Evolutionary conservation across 2,113 vertebrate species (phyloP), one percentile per base, ranked within the genome.

Genomic region (Peromyscus leucopus): DNA sequence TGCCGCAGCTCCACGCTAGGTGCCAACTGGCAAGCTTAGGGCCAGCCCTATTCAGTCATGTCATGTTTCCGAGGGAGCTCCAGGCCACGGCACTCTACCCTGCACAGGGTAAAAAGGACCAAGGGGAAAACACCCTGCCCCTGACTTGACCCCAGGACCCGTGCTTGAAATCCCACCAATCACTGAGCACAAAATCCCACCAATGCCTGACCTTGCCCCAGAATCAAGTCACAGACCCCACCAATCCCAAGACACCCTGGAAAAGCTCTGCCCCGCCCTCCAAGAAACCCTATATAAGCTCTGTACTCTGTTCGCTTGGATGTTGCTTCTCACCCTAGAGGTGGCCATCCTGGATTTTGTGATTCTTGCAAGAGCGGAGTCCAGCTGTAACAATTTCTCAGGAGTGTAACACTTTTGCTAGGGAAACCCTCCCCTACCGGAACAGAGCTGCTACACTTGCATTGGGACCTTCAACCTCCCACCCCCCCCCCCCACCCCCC

Each of bases 401-500:
- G 5, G 33, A 17, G 33, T 17, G 33, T 21, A 72, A 33, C 12
- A 13, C 65, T 33, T 67, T 21, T 31, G 11, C 65, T 28, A 5
- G 4, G 67, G 13, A 69, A 33, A 15, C 8, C 71, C 36, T 21
- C 17, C 71, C 17, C 36, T 3, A 8, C 69, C 2, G 16, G 36
- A 72, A 72, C 36, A 72, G 36, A n/a, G 36, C 19, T 19, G 69
- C n/a, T 72, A 72, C 16, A 19, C 69, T 72, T 19, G 16, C 17
- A n/a, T 19, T 8, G 36, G 10, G 1, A 28, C 7, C 9, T 0
- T 9, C 15, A 3, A 31, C 65, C 15, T 26, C 3, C 10, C 3
- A 11, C 1, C 65, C 11, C 22, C 8, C 24, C 8, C 22, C 3
- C 26, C 1, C 65, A 28, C 22, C 8, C 24, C 8, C 22, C 26